Conservation (phyloP, 2,113 vertebrate genomes). For the Leptobrachium leishanense region DNA sequence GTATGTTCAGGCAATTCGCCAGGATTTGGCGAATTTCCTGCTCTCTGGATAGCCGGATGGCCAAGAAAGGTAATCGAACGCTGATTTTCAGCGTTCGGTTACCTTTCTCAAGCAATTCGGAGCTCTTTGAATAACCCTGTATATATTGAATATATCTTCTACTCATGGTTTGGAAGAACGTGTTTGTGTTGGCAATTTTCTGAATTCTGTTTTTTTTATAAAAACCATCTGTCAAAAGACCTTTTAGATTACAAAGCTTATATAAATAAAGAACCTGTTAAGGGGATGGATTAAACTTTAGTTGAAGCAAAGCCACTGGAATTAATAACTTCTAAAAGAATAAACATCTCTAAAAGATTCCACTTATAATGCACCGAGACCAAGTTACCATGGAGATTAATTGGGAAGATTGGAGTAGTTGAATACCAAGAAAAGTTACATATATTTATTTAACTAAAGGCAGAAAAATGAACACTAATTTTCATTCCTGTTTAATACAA, state of each 20-base stretch:
- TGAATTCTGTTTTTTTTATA: not conserved
- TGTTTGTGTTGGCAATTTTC: conserved; percentile 4
- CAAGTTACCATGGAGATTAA: conserved; percentile 49
- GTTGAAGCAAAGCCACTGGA: conserved; percentile 44
- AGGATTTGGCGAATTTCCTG: no score
- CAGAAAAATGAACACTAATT: conserved; percentile 28
- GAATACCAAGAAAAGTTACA: conserved; percentile 45
- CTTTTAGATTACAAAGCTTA: conserved; percentile 14
- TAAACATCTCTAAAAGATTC: conserved; percentile 47
- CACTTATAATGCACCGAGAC: conserved; percentile 35
- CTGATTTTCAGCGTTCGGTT: no score
- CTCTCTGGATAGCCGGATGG: no score
- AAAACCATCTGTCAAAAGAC: conserved; percentile 9
- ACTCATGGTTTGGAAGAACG: not conserved
- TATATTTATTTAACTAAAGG: conserved; percentile 22
- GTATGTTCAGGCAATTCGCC: no score
- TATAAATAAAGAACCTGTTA: conserved; percentile 45
- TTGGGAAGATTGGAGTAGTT: conserved; percentile 44
- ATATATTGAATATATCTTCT: not conserved
- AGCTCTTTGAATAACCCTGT: no score
- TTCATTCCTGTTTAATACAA: not conserved
- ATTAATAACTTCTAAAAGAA: conserved; percentile 49
- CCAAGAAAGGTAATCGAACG: no score
- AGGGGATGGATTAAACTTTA: conserved; percentile 34
- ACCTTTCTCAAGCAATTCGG: no score